Percentiles rank a stretch among this genome's conserved stretches.
Conservation (phyloP, 2,888 invertebrate species). For the Calameuta idolon region DNA sequence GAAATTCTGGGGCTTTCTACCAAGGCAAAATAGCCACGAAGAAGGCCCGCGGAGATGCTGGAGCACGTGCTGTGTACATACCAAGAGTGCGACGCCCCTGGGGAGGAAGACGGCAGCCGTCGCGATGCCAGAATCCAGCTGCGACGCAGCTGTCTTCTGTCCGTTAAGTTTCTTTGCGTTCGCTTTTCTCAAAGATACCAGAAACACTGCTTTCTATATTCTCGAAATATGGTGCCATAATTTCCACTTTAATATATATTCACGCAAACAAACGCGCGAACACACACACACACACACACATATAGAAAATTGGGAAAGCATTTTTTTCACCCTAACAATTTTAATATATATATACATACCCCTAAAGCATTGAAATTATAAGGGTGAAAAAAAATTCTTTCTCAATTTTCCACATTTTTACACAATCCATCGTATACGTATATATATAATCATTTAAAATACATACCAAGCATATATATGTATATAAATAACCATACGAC, state of each 20-base stretch:
- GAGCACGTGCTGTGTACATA: slow-evolving; percentile 21
- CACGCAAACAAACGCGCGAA: no score
- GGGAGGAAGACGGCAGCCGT: slow-evolving; percentile 46
- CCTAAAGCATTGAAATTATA: neutral
- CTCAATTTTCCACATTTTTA: neutral
- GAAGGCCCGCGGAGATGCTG: slow-evolving; percentile 16
- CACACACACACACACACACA: no score
- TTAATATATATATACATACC: no score
- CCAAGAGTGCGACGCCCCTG: slow-evolving; percentile 26
- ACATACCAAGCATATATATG: neutral
- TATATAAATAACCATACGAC: neutral
- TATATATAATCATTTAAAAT: neutral
- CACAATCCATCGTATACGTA: neutral
- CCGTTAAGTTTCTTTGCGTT: slow-evolving; percentile 18
- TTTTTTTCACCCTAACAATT: no score
- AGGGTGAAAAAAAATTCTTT: neutral
- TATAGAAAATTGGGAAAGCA: no score
- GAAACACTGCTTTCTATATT: neutral
- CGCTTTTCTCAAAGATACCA: slow-evolving; percentile 4
- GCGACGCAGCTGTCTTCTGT: slow-evolving; percentile 62
- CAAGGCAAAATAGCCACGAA: slow-evolving; percentile 23
- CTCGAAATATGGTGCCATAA: neutral
- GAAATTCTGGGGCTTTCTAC: slow-evolving; percentile 32
- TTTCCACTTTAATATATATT: neutral
- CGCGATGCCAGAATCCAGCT: slow-evolving; percentile 59